phyloP scores from a whole-genome alignment of 2,888 invertebrate species.

The Agonum fuliginosum region DNA sequence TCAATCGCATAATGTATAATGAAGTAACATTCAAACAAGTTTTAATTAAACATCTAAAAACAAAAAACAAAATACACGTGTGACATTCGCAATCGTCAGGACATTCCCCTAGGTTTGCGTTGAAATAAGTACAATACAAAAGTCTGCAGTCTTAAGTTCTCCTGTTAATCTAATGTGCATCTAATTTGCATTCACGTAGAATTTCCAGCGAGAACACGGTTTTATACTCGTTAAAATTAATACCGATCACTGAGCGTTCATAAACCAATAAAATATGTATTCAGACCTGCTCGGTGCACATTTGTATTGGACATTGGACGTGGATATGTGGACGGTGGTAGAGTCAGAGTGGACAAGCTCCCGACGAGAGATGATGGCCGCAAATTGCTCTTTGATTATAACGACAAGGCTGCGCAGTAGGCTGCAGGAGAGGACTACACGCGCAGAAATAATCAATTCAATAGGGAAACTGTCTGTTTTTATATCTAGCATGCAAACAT shows the following conservation, averaged over 20 bases:
- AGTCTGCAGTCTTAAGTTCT: constrained; percentile 10
- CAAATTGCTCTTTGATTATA: constrained; percentile 53
- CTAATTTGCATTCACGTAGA: constrained; percentile 58
- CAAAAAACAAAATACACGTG: constrained; percentile 32
- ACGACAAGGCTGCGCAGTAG: not conserved
- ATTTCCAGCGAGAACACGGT: constrained; percentile 55
- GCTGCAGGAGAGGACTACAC: too few species aligned
- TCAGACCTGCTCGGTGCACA: constrained; percentile 31
- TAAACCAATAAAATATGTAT: constrained; percentile 60
- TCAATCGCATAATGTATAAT: constrained; percentile 8
- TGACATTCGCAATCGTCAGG: constrained; percentile 38
- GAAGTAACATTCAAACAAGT: constrained; percentile 30
- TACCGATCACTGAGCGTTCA: constrained; percentile 58
- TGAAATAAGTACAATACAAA: constrained; percentile 41
- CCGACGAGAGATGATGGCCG: not conserved
- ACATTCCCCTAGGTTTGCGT: constrained; percentile 18
- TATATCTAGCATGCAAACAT: too few species aligned
- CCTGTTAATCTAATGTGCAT: constrained; percentile 58
- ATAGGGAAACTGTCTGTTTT: too few species aligned
- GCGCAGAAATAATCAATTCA: too few species aligned
- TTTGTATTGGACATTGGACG: constrained; percentile 12
- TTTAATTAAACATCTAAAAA: constrained; percentile 27
- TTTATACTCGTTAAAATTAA: constrained; percentile 59
- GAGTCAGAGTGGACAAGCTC: constrained; percentile 5
- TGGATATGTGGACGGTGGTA: not conserved